Evolutionary conservation across 2,888 invertebrate genomes (phyloP).

Genomic region (Xestia sexstrigata): DNA sequence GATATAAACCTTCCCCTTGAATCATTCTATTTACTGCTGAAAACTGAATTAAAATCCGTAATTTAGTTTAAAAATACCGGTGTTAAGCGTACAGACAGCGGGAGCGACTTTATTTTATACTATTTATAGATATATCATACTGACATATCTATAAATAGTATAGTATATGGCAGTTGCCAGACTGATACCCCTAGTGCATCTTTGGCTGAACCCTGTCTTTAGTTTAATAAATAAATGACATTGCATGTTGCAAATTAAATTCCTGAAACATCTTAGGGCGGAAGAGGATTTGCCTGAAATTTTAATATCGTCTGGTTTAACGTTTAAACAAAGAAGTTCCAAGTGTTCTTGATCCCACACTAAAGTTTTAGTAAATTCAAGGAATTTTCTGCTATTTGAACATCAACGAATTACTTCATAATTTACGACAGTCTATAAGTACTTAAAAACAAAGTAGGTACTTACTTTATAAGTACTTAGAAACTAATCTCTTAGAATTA

Average conservation of each 20-base stretch:
- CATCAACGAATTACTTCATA: not conserved
- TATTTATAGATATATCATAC: no score
- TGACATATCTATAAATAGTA: no score
- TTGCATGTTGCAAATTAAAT: constrained; percentile 31
- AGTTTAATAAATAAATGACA: not conserved
- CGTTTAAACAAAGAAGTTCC: not conserved
- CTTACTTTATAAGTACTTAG: no score
- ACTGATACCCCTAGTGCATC: not conserved
- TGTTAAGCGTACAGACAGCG: no score
- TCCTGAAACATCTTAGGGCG: constrained; percentile 10
- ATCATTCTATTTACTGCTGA: no score
- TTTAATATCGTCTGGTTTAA: constrained; percentile 25
- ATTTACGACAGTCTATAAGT: not conserved
- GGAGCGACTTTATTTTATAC: no score
- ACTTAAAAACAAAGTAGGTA: no score
- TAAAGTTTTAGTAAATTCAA: not conserved
- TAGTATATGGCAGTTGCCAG: not conserved
- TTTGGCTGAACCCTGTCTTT: not conserved
- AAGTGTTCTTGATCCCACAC: constrained; percentile 4
- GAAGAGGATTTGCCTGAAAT: constrained; percentile 15
- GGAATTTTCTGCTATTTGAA: not conserved
- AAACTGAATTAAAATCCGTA: no score
- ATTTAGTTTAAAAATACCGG: no score
- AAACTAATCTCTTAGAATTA: no score
- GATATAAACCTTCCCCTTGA: no score